Conservation (phyloP, 2,113 vertebrate species). For the Verasper variegatus region DNA sequence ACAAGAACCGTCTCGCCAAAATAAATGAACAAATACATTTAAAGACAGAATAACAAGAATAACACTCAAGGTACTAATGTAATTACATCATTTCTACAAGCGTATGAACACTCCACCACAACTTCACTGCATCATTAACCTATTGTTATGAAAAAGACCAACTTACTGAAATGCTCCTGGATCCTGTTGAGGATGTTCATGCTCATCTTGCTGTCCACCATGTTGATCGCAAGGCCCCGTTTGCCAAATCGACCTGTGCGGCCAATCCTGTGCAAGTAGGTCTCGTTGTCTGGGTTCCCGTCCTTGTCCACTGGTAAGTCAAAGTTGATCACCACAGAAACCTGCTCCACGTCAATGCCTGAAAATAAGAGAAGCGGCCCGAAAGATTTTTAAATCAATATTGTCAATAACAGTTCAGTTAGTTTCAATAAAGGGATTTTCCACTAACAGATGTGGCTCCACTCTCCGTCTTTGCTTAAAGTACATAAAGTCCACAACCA, state of each 20-base stretch:
- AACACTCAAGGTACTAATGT: not conserved
- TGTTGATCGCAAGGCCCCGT: conserved; percentile 94
- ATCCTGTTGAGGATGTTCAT: conserved; percentile 96
- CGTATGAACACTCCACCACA: too few species aligned
- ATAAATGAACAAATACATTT: not conserved
- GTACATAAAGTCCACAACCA: too few species aligned
- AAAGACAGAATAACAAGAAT: not conserved
- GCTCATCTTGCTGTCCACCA: conserved; percentile 98
- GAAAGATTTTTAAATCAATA: not conserved
- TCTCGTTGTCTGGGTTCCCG: conserved; percentile 95
- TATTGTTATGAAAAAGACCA: not conserved
- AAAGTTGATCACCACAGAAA: conserved; percentile 98
- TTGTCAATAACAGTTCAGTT: not conserved
- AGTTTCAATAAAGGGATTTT: too few species aligned
- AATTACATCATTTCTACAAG: not conserved
- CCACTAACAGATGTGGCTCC: not conserved
- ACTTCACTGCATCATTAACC: not conserved
- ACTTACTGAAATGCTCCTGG: conserved; percentile 89
- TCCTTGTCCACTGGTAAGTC: conserved; percentile 97
- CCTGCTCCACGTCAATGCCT: conserved; percentile 98
- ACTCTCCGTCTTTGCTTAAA: not conserved
- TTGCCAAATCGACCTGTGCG: conserved; percentile 97
- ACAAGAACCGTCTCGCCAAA: too few species aligned
- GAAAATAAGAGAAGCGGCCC: not conserved
- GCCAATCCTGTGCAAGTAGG: conserved; percentile 95